Conservation (phyloP, 2,113 vertebrate species). For the Tychaedon coryphoeus region DNA sequence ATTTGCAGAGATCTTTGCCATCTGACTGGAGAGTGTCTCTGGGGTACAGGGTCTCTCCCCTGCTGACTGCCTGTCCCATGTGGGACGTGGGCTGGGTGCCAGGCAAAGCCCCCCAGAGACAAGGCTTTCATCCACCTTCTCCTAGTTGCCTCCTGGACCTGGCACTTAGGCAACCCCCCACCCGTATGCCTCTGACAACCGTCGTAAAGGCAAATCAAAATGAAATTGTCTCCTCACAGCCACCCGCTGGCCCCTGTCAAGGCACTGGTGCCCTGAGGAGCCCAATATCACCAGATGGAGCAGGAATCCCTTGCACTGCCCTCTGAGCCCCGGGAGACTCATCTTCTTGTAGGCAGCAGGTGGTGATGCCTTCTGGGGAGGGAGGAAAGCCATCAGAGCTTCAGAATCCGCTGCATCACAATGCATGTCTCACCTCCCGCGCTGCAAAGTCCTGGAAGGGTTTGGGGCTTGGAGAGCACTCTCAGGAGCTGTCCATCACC, state of each 20-base stretch:
- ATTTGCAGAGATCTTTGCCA: no score
- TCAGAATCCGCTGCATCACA: fast-evolving
- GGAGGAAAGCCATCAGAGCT: neutral
- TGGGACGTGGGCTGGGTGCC: neutral
- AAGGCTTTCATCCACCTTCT: neutral
- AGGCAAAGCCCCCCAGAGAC: neutral
- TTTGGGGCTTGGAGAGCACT: fast-evolving
- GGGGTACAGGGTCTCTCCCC: neutral
- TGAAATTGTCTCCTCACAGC: neutral
- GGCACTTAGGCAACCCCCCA: neutral
- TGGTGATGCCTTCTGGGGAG: neutral
- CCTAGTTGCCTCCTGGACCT: neutral
- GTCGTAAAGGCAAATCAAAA: neutral
- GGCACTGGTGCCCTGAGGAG: fast-evolving
- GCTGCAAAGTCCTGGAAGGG: neutral
- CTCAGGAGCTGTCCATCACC: fast-evolving
- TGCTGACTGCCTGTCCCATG: neutral
- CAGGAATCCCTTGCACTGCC: neutral
- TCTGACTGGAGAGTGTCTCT: neutral
- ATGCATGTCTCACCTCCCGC: fast-evolving
- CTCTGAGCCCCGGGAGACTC: neutral
- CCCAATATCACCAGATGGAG: fast-evolving
- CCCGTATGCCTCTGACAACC: neutral
- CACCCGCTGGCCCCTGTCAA: fast-evolving
- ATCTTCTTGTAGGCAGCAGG: neutral